Evolutionary conservation across 2,113 vertebrate genomes (phyloP), one percentile per base, ranked within the genome.

Genomic region (Neodontobutis hainanensis): DNA sequence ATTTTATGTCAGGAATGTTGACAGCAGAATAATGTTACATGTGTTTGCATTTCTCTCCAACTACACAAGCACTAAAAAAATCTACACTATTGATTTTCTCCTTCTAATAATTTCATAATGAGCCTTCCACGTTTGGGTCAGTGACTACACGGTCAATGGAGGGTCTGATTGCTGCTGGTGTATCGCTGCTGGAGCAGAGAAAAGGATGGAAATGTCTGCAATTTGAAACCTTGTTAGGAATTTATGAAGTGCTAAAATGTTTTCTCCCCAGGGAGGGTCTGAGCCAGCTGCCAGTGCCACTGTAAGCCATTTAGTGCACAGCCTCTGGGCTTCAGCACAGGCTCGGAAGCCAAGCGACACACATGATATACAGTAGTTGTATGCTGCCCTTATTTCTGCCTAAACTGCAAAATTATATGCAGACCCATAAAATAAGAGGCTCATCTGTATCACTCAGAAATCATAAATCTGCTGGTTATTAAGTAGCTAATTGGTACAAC

Each of bases 231-330:
- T 96, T 95, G 94, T 98, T 96, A 97, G 95, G 94, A 97, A 97
- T 98, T 96, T 96, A 98, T 97, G 95, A 97, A 97, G 96, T 96
- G 95, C 95, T 99, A 96, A 99, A 97, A 95, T 95, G 95, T 93
- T 95, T 94, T 91, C 89, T 95, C 95, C 94, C 95, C 91, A 87
- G 94, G 91, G 95, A 95, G 90, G 86, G 92, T 78, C 77, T 85
- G 86, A 92, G 94, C 94, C 95, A 95, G 94, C 95, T 95, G 96
- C 94, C 93, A 87, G 92, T 83, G 89, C 86, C 83, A 86, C 87
- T 82, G 78, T 83, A 75, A 90, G 88, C 92, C 90, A 77, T 92
- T 93, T 78, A 40, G 90, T 88, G 91, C 87, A 90, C 91, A 90
- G 89, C 85, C 80, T 72, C 61, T 65, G 66, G 73, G 78, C 71